phyloP scores from a whole-genome alignment of 2,113 vertebrate species.

The Salvelinus fontinalis region DNA sequence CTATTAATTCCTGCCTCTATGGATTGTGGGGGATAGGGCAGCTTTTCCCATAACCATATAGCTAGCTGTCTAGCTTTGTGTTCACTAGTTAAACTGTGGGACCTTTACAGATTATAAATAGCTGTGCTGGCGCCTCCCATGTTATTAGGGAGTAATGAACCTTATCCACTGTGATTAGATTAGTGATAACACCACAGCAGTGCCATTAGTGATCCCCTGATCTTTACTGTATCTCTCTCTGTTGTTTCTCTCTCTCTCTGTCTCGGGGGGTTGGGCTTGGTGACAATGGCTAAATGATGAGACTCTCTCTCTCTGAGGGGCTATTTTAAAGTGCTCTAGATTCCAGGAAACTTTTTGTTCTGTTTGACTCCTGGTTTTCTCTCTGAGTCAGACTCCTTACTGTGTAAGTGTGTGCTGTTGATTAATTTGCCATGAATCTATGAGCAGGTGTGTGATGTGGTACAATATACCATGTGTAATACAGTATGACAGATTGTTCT shows the following conservation, averaged over 20 bases:
- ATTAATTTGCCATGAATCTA: no score
- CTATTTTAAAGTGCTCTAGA: conserved; percentile 10
- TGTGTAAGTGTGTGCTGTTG: no score
- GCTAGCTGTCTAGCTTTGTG: neutral
- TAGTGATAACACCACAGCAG: neutral
- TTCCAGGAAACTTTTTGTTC: neutral
- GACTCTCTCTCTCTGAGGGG: neutral
- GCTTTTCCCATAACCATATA: neutral
- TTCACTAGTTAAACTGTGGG: neutral
- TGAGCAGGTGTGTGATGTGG: no score
- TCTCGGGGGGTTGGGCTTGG: neutral
- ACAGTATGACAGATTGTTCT: neutral
- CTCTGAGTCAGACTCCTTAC: neutral
- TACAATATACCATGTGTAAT: no score
- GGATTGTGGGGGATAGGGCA: neutral
- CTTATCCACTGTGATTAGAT: conserved; percentile 30
- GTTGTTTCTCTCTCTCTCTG: neutral
- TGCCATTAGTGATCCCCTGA: conserved; percentile 7
- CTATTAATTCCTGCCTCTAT: neutral
- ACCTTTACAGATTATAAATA: conserved; percentile 12
- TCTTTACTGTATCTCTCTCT: neutral
- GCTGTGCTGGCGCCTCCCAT: neutral
- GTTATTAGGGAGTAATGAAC: conserved; percentile 31
- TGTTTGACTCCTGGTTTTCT: conserved; percentile 10
- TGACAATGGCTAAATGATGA: neutral